These are phyloP conservation scores for Hoplias malabaricus DNA, from an alignment of 2,113 vertebrate genomes.

Conservation along the genomic window DNA sequence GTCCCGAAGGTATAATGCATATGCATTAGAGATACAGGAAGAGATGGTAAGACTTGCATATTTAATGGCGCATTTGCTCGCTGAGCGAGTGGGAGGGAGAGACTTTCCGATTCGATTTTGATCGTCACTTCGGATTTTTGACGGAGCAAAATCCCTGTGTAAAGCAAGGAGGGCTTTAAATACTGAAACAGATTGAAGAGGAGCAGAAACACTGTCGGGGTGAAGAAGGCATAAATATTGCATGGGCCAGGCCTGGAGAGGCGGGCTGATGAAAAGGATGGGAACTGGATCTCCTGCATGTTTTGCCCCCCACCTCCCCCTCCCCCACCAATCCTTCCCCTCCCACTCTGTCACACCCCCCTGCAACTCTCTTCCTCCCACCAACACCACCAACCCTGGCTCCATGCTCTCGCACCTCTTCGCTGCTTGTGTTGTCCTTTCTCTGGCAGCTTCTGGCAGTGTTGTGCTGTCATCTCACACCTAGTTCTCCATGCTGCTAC, in stretches of 20 bases:
- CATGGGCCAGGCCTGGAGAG: slow-evolving; percentile 56
- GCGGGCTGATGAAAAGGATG: slow-evolving; percentile 59
- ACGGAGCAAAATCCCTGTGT: slow-evolving; percentile 63
- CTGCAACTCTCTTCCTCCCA: slow-evolving; percentile 36
- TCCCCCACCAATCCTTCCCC: neutral
- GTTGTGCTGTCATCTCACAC: slow-evolving; percentile 77
- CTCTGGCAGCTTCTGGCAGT: slow-evolving; percentile 74
- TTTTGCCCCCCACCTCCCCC: slow-evolving; percentile 17
- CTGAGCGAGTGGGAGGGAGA: slow-evolving; percentile 68
- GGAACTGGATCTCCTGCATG: slow-evolving; percentile 47
- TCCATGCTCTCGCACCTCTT: slow-evolving; percentile 61
- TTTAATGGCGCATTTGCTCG: slow-evolving; percentile 76
- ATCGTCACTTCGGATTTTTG: slow-evolving; percentile 57
- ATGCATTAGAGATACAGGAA: slow-evolving; percentile 74
- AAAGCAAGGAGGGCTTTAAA: slow-evolving; percentile 47
- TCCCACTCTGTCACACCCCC: slow-evolving; percentile 22
- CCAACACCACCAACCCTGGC: slow-evolving; percentile 42
- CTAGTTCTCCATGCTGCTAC: slow-evolving; percentile 58
- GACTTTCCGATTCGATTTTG: slow-evolving; percentile 62
- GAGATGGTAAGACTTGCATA: slow-evolving; percentile 73
- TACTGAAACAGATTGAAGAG: slow-evolving; percentile 64
- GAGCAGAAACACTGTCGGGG: slow-evolving; percentile 64
- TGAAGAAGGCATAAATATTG: slow-evolving; percentile 65
- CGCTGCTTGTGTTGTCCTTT: slow-evolving; percentile 69
- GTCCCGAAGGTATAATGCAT: slow-evolving; percentile 74